These are phyloP conservation scores for Arvicola amphibius DNA, from an alignment of 2,797 vertebrate species.

Conservation along the genomic window DNA sequence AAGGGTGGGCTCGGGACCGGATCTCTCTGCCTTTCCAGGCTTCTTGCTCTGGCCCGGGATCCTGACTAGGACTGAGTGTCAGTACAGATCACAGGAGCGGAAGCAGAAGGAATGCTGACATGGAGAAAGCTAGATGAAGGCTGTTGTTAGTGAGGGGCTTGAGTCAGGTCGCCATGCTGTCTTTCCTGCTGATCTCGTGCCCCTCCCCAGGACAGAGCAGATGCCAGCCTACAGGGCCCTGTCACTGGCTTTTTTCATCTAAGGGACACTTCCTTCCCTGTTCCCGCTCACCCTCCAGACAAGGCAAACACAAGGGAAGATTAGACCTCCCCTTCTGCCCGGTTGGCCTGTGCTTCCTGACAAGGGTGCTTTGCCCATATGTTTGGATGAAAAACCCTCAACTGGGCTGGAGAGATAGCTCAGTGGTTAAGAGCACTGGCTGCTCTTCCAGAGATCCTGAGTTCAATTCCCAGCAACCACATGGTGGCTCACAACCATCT, in stretches of 20 bases:
- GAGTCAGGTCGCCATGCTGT: not conserved
- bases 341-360: not conserved
- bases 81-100: fast-evolving
- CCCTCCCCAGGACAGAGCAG: not conserved
- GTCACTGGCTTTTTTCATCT: not conserved
- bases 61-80: not conserved
- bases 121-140: not conserved
- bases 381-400: not conserved
- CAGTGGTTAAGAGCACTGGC: too few relatives aligned
- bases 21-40: not conserved
- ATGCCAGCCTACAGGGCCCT: not conserved
- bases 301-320: not conserved
- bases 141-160: not conserved
- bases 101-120: not conserved
- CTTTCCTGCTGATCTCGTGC: not conserved
- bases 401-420: too few relatives aligned
- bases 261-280: not conserved
- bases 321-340: not conserved
- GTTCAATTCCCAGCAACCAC: too few relatives aligned
- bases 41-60: not conserved
- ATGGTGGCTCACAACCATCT: too few relatives aligned
- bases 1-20: not conserved
- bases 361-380: not conserved
- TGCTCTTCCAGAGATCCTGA: too few relatives aligned
- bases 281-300: not conserved